A percentile compares a stretch with the other conserved stretches of the same genome.
Evolutionary conservation across 2,797 vertebrate species (phyloP).

Genomic region (Aviceda leuphotes): DNA sequence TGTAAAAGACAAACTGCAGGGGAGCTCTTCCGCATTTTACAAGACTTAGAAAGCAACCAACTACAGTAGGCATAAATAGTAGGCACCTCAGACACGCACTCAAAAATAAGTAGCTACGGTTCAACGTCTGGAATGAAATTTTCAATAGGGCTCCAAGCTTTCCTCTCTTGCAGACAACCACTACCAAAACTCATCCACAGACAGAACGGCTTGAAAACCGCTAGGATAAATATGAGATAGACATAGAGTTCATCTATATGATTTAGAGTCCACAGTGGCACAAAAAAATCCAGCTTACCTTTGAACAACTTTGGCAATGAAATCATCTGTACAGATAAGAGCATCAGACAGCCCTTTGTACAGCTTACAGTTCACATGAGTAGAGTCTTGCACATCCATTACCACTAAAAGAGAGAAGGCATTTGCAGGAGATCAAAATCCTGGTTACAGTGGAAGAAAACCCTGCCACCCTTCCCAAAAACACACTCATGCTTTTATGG

Average conservation of each 20-base stretch:
- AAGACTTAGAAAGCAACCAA: neutral
- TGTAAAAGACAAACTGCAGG: neutral
- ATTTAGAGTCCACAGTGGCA: rapidly evolving
- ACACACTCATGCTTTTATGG: neutral
- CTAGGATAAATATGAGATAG: rapidly evolving
- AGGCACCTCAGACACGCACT: rapidly evolving
- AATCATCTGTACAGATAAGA: conserved; percentile 97
- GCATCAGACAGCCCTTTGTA: conserved; percentile 97
- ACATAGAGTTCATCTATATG: neutral
- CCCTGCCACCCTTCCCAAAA: neutral
- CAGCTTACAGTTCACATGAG: conserved; percentile 93
- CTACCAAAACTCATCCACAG: neutral
- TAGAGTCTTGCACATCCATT: conserved; percentile 97
- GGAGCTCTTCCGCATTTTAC: neutral
- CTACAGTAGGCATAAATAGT: neutral
- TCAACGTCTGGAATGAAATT: rapidly evolving
- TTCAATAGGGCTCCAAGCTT: neutral
- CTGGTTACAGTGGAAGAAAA: neutral
- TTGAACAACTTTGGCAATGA: conserved; percentile 98
- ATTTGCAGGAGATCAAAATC: neutral
- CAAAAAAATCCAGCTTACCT: conserved; percentile 78
- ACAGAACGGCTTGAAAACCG: neutral
- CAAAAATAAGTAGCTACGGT: neutral
- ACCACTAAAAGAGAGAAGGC: conserved; percentile 84
- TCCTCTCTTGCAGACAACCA: neutral